phyloP scores from a whole-genome alignment of 1,140 invertebrate species.

The Megalonaias nervosa region DNA sequence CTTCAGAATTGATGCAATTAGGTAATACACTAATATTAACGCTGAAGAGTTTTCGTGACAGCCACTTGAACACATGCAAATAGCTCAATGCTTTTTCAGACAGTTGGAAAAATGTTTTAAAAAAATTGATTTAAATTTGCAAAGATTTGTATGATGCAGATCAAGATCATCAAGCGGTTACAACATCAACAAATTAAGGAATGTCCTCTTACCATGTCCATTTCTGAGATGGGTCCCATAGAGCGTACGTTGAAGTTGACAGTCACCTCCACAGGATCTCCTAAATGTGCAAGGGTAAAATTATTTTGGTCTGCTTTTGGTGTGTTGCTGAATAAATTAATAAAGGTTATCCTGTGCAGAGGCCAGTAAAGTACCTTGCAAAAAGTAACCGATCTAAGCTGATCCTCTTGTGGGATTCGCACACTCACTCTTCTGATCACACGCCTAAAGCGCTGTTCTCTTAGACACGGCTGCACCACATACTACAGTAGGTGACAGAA shows the following conservation, averaged over 20 bases:
- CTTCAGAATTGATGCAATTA: too few species aligned
- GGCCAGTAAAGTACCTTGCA: too few species aligned
- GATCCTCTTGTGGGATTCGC: too few species aligned
- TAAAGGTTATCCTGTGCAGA: too few species aligned
- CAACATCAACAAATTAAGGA: background rate
- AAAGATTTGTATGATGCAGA: background rate
- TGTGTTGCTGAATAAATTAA: too few species aligned
- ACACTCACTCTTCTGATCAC: too few species aligned
- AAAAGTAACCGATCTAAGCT: too few species aligned
- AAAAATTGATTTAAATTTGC: background rate
- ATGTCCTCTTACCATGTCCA: constrained; percentile 84
- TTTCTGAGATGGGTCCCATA: constrained; percentile 94
- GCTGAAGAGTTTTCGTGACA: background rate
- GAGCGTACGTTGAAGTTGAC: constrained; percentile 94
- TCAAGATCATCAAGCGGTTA: background rate
- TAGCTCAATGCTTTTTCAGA: background rate
- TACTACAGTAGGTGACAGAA: too few species aligned
- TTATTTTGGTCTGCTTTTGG: too few species aligned
- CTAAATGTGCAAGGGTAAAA: constrained; percentile 71
- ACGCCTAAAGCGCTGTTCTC: too few species aligned
- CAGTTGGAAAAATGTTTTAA: background rate
- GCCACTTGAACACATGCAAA: background rate
- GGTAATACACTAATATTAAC: background rate
- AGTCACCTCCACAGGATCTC: constrained; percentile 87
- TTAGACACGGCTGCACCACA: too few species aligned